Conservation (phyloP, 2,797 vertebrate species). For the Enteromius paludinosus region DNA sequence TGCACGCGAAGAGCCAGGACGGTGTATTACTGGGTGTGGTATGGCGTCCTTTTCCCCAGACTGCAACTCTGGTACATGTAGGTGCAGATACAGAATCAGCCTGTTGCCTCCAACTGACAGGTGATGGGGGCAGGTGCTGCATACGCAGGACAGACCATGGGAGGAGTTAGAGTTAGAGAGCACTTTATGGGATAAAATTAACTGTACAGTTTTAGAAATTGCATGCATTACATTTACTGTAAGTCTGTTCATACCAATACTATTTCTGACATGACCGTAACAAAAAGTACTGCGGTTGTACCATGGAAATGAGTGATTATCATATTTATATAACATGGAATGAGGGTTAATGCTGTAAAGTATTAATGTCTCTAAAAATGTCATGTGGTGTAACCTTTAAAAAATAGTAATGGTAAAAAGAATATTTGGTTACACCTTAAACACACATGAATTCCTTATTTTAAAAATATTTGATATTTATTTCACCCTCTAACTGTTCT, state of each 20-base stretch:
- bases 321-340: neutral
- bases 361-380: neutral
- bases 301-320: neutral
- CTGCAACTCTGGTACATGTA: constrained; percentile 59
- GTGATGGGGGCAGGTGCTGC: constrained; percentile 77
- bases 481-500: too few species aligned
- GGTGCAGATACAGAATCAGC: constrained; percentile 58
- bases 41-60: constrained; percentile 57
- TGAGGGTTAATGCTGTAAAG: neutral
- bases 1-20: constrained; percentile 23
- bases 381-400: neutral
- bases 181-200: constrained; percentile 19
- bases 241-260: constrained; percentile 5
- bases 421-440: neutral
- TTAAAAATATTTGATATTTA: too few species aligned
- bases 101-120: constrained; percentile 71
- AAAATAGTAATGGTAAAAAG: neutral
- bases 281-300: neutral
- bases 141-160: neutral
- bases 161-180: neutral
- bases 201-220: constrained; percentile 41
- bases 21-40: constrained; percentile 53
- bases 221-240: neutral
- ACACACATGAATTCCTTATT: neutral
- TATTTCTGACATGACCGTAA: neutral